Evolutionary conservation across 1,140 invertebrate species (phyloP), one percentile per base, ranked within the genome.

Genomic region (Microplitis mediator): DNA sequence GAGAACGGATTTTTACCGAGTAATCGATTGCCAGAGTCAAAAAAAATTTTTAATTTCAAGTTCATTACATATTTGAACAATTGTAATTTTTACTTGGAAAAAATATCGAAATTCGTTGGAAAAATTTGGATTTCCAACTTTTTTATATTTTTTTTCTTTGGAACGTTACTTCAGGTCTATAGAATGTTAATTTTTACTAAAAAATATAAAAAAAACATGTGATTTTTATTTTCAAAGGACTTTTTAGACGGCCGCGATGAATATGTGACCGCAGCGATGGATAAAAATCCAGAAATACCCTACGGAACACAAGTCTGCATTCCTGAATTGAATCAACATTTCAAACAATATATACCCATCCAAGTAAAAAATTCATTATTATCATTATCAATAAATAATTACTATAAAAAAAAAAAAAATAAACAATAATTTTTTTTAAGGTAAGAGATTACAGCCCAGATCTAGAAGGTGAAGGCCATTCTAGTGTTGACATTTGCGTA

Each of bases 211-310:
- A 23, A 23, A 23, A 23, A 23, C 23, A 23, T 23, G 0, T 1
- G 2, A 23, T 23, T 23, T 23, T 23, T 23, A 8, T 51, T 32
- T n/a, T 79, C 81, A 14, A 54, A 89, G 89, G 88, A 89, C 79
- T 89, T 84, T 60, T 73, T 89, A 5, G 88, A 89, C 73, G 86
- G 84, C 16, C 79, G 88, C 62, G 75, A 71, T 0, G 75, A 80
- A n/a, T 89, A 82, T 71, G 87, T 89, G 1, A 89, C 88, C 0
- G 77, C 86, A n/a, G 80, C 87, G 0, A 88, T 89, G 86, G 88
- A 89, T 73, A 54, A 80, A 61, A 75, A 77, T 61, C 78, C 81
- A 60, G 76, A 71, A 34, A 77, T 89, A 67, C 74, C 81, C 0
- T 89, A 89, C 56, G 88, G 87, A 4, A 86, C 87, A 1, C 74